phyloP scores from a whole-genome alignment of 2,797 vertebrate genomes.

The Mastacembelus armatus region DNA sequence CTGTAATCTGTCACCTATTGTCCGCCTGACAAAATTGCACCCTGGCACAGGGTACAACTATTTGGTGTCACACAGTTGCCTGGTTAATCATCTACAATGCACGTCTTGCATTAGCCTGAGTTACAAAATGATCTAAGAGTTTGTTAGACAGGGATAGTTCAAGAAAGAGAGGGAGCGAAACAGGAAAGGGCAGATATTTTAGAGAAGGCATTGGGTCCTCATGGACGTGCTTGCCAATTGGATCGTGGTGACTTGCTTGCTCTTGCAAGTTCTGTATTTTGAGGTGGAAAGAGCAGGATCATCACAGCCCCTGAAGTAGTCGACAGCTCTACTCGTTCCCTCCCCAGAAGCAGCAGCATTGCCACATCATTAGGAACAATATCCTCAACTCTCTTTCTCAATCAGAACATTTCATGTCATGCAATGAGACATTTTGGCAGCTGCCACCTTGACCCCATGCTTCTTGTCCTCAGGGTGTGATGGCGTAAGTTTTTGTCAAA shows the following conservation, averaged over 20 bases:
- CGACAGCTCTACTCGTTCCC: conserved; percentile 26
- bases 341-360: conserved; percentile 43
- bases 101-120: conserved; percentile 24
- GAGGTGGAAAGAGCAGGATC: conserved; percentile 43
- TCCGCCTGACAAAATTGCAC: conserved; percentile 47
- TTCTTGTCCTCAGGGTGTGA: conserved; percentile 37
- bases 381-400: conserved; percentile 65
- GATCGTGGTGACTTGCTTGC: conserved; percentile 37
- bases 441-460: conserved; percentile 65
- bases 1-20: conserved; percentile 60
- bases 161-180: background rate
- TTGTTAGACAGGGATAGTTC: conserved; percentile 6
- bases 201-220: conserved; percentile 20
- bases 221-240: conserved; percentile 42
- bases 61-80: conserved; percentile 18
- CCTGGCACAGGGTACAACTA: conserved; percentile 30
- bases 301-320: conserved; percentile 43
- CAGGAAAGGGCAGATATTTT: conserved; percentile 14
- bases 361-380: conserved; percentile 66
- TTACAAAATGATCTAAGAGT: conserved; percentile 18
- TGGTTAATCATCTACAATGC: conserved; percentile 68
- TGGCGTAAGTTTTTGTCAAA: conserved; percentile 53
- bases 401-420: conserved; percentile 64
- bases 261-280: conserved; percentile 48
- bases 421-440: conserved; percentile 66